Base-by-base conservation (phyloP, 2,888 invertebrate genomes). In the Harpalus rubripes region DNA sequence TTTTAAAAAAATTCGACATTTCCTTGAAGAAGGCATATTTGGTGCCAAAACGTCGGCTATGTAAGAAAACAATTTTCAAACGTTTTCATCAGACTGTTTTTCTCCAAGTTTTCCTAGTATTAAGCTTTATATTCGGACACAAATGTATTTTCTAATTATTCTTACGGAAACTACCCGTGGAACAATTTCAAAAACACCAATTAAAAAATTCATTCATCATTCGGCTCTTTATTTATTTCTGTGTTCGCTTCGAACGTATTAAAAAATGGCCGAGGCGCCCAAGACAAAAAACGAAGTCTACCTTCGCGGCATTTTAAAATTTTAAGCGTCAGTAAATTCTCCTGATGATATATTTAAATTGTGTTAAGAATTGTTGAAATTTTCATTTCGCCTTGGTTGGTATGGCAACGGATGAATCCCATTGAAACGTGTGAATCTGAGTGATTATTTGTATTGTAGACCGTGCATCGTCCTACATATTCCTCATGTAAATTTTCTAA, bases 401-500 rank as follows among this genome's bases (percentile, higher is more conserved):
- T 10, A 63, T 63, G 18, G 63, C 63, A 22, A 63, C 63, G 76
- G 39, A 76, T 76, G 56, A 76, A 16, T 22, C 76, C 3, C 56
- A 76, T 72, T 52, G 76, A 76, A 76, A 52, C 72, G 44, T 41
- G 15, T 72, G 72, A 41, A 72, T 72, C 18, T 39, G 41, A 44
- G 72, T 44, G 72, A 72, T 72, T 72, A 44, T 58, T 72, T 82
- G 18, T 59, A 79, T 72, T 82, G 39, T 59, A 59, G 52, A 18
- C 7, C 58, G 59, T 79, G 59, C 79, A 79, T 4, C 52, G 81
- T 56, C 22, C 56, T 56, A 81, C 59, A 81, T 81, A 68, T 81
- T 81, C 72, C 16, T 15, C 52, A 81, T 81, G 68, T 39, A 81
- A 81, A 81, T 81, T 81, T 81, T 81, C 68, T 81, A 81, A 68